Conservation (phyloP, 2,113 vertebrate genomes). For the Coturnix japonica region DNA sequence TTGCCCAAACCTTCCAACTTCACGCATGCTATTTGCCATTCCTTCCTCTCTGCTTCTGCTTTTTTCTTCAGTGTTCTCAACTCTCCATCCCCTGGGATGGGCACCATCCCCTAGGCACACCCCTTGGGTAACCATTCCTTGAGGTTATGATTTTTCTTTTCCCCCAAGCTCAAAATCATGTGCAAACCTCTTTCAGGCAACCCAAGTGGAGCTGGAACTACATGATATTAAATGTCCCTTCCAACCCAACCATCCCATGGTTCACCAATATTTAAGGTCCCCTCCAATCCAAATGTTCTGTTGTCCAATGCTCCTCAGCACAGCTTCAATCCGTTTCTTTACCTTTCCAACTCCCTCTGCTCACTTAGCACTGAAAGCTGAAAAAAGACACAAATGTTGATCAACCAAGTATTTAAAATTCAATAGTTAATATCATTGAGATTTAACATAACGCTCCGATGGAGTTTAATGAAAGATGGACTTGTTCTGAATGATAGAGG, state of each 20-base stretch:
- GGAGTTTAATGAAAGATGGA: not conserved
- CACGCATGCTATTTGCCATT: no score
- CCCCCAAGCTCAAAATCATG: not conserved
- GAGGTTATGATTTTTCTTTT: not conserved
- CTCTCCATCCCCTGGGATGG: no score
- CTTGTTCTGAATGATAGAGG: not conserved
- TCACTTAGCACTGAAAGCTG: not conserved
- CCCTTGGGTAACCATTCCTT: not conserved
- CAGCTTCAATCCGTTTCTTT: not conserved
- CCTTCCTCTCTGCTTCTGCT: not conserved
- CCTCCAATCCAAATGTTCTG: no score
- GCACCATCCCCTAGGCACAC: not conserved
- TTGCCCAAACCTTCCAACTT: not conserved
- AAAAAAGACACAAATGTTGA: not conserved
- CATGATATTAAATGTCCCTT: no score
- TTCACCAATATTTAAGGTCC: no score
- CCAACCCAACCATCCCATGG: no score
- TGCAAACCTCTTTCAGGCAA: not conserved
- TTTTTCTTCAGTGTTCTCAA: not conserved
- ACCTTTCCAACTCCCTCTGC: no score
- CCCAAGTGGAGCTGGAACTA: no score
- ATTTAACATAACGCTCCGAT: not conserved
- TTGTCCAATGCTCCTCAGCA: not conserved
- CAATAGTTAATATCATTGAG: not conserved
- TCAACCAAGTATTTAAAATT: not conserved